phyloP scores from a whole-genome alignment of 2,888 invertebrate species.

The Exephanes ischioxanthus region DNA sequence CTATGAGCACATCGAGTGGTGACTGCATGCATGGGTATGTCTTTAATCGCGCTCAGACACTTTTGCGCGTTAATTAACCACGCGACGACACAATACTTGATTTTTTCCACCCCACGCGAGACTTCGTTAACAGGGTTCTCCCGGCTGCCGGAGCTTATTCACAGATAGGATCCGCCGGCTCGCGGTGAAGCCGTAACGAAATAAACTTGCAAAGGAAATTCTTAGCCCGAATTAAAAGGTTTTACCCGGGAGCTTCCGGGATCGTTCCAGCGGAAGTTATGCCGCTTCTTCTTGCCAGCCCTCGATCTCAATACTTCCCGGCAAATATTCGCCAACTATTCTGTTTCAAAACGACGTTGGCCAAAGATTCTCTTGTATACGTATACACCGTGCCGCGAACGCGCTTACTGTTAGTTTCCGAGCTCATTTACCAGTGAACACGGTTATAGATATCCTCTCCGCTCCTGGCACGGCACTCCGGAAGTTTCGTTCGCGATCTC shows the following conservation, averaged over 20 bases:
- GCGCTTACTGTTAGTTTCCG: not conserved
- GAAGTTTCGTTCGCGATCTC: slow-evolving; percentile 22
- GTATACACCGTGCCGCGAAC: not conserved
- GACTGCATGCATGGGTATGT: no score
- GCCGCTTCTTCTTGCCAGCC: not conserved
- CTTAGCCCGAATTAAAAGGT: slow-evolving; percentile 44
- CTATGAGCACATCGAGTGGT: no score
- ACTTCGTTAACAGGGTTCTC: no score
- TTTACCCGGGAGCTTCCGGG: not conserved
- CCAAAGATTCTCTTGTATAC: slow-evolving; percentile 22
- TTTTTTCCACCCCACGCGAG: no score
- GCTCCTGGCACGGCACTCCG: slow-evolving; percentile 35
- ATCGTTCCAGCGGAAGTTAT: slow-evolving; percentile 12
- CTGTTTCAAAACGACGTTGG: slow-evolving; percentile 32
- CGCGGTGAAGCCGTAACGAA: no score
- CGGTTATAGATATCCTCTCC: slow-evolving; percentile 34
- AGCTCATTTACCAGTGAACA: slow-evolving; percentile 29
- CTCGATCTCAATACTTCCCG: slow-evolving; percentile 54
- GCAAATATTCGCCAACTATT: slow-evolving; percentile 64
- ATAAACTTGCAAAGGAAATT: not conserved
- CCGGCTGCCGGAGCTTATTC: no score
- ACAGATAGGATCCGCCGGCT: no score
- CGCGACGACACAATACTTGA: no score
- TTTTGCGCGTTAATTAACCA: no score
- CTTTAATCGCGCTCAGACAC: no score